These are phyloP conservation scores for Crocidura indochinensis DNA, from an alignment of 2,797 vertebrate genomes.

Conservation along the genomic window DNA sequence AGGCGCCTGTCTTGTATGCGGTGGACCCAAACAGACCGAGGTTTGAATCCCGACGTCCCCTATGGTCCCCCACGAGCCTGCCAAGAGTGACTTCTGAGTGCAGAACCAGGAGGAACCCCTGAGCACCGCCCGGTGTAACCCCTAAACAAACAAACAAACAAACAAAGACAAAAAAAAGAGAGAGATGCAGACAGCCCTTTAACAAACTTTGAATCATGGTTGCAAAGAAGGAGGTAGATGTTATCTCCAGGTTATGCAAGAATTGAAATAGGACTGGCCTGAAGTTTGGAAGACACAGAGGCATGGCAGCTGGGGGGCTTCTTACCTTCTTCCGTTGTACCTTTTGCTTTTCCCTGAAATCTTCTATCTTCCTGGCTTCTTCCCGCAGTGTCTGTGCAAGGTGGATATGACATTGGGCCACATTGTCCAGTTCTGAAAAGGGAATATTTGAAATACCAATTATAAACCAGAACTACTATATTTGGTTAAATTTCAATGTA, in stretches of 20 bases:
- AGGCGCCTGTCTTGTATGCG: no score
- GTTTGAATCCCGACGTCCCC: no score
- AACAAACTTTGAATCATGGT: not conserved
- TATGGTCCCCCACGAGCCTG: no score
- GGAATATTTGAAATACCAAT: not conserved
- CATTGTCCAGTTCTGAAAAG: constrained; percentile 94
- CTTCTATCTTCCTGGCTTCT: constrained; percentile 96
- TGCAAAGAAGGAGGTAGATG: not conserved
- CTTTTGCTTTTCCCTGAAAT: constrained; percentile 97
- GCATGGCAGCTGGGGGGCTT: not conserved
- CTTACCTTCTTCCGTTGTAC: constrained; percentile 94
- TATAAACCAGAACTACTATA: not conserved
- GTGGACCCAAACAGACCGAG: no score
- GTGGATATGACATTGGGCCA: constrained; percentile 95
- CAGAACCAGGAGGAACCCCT: no score
- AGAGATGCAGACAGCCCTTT: not conserved
- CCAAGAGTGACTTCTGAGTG: no score
- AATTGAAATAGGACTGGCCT: not conserved
- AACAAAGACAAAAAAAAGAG: no score
- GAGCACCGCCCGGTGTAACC: no score
- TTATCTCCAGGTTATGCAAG: not conserved
- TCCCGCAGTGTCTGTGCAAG: constrained; percentile 95
- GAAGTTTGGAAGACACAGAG: not conserved
- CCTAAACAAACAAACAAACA: no score
- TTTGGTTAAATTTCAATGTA: constrained; percentile 31